Conservation (phyloP, 2,797 vertebrate genomes). For the Linurgus olivaceus region DNA sequence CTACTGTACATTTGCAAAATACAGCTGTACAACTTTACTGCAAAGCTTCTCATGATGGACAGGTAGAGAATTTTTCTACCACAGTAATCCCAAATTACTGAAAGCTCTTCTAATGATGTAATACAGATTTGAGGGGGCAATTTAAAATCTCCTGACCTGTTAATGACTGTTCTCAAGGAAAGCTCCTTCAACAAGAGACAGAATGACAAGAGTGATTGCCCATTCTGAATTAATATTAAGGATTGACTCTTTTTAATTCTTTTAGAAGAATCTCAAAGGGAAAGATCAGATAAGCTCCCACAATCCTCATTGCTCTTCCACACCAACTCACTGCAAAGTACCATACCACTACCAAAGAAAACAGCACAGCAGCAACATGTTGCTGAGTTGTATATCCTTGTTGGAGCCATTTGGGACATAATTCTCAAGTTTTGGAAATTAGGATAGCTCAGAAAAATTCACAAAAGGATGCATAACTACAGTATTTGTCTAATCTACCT, state of each 20-base stretch:
- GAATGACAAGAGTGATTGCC: constrained; percentile 49
- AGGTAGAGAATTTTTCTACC: neutral
- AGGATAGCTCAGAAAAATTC: neutral
- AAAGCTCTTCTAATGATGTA: constrained; percentile 35
- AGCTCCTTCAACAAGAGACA: constrained; percentile 29
- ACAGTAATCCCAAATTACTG: neutral
- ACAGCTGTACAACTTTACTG: neutral
- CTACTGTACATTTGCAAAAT: neutral
- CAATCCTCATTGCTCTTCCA: constrained; percentile 10
- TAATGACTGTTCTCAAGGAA: constrained; percentile 55
- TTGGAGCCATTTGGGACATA: neutral
- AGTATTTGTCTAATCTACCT: neutral
- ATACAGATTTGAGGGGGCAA: neutral
- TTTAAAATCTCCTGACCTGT: constrained; percentile 61
- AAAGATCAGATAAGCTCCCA: constrained; percentile 35
- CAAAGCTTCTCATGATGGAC: neutral
- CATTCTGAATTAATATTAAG: constrained; percentile 50
- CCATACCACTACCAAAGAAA: constrained; percentile 29
- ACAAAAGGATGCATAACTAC: neutral
- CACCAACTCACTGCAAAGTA: constrained; percentile 9
- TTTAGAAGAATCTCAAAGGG: constrained; percentile 46
- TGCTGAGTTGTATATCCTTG: neutral
- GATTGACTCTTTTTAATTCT: constrained; percentile 38
- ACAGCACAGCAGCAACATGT: neutral
- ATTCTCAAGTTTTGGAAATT: neutral